Evolutionary conservation across 1,140 invertebrate genomes (phyloP).

Genomic region (Rhagoletis pomonella): DNA sequence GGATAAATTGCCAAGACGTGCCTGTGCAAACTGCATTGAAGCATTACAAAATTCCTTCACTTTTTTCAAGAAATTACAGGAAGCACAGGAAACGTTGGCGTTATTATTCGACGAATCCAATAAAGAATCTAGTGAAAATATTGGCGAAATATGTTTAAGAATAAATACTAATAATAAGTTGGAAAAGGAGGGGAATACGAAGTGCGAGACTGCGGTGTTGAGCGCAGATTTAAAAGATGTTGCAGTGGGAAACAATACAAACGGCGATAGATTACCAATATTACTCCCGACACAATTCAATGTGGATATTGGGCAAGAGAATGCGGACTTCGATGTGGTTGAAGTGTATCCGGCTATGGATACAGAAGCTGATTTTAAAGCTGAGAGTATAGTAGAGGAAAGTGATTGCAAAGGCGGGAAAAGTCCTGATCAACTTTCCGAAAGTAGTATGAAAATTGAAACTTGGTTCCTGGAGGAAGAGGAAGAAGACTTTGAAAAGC

Average conservation of each 20-base stretch:
- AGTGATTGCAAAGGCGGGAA: background rate
- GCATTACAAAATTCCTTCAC: slow-evolving; percentile 19
- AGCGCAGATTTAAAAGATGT: background rate
- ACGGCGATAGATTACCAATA: background rate
- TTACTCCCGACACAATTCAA: background rate
- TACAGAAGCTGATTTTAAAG: background rate
- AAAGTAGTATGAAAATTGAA: background rate
- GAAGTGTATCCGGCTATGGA: background rate
- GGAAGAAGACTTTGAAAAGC: background rate
- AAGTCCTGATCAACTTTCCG: background rate
- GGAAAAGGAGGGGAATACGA: background rate
- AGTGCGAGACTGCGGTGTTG: background rate
- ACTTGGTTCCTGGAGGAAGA: background rate
- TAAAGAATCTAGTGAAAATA: background rate
- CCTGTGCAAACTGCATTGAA: slow-evolving; percentile 45
- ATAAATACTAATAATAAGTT: background rate
- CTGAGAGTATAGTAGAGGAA: background rate
- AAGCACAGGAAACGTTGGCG: slow-evolving; percentile 52
- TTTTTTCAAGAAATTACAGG: slow-evolving; percentile 53
- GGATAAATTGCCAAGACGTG: slow-evolving; percentile 42
- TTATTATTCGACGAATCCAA: background rate
- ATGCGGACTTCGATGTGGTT: background rate
- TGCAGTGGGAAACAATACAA: background rate
- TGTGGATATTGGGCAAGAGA: background rate
- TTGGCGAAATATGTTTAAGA: background rate